phyloP scores from a whole-genome alignment of 2,113 vertebrate species.

The Megaleporinus macrocephalus region DNA sequence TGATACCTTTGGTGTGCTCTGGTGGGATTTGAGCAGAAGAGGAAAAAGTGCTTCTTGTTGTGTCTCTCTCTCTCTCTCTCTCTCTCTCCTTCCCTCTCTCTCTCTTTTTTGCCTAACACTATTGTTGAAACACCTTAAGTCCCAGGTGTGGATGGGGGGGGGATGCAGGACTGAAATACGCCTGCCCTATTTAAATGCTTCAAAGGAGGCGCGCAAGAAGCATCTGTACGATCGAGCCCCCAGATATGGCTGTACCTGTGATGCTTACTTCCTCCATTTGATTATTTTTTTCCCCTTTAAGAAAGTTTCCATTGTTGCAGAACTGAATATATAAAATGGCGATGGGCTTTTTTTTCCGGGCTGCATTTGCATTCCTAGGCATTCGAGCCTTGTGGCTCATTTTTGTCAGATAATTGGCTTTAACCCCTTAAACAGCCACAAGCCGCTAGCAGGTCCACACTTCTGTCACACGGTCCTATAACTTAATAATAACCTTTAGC shows the following conservation, averaged over 20 bases:
- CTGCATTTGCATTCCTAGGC: conserved; percentile 27
- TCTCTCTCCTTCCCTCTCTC: conserved; percentile 18
- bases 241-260: conserved; percentile 51
- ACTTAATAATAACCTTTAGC: too few relatives aligned
- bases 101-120: conserved; percentile 59
- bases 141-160: conserved; percentile 75
- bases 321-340: conserved; percentile 35
- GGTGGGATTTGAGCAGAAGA: conserved; percentile 79
- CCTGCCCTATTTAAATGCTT: conserved; percentile 82
- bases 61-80: conserved; percentile 32
- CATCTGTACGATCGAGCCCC: conserved; percentile 55
- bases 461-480: not conserved
- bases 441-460: not conserved
- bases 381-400: conserved; percentile 20
- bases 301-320: conserved; percentile 43
- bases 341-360: not conserved
- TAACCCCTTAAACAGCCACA: conserved; percentile 2
- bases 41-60: conserved; percentile 71
- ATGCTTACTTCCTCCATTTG: conserved; percentile 47
- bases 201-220: conserved; percentile 54
- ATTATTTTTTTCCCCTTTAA: conserved; percentile 36
- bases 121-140: conserved; percentile 85
- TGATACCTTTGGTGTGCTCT: conserved; percentile 83
- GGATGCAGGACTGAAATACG: conserved; percentile 75
- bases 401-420: conserved; percentile 33